Evolutionary conservation across 2,797 vertebrate genomes (phyloP).

Genomic region (Neosalanx taihuensis): DNA sequence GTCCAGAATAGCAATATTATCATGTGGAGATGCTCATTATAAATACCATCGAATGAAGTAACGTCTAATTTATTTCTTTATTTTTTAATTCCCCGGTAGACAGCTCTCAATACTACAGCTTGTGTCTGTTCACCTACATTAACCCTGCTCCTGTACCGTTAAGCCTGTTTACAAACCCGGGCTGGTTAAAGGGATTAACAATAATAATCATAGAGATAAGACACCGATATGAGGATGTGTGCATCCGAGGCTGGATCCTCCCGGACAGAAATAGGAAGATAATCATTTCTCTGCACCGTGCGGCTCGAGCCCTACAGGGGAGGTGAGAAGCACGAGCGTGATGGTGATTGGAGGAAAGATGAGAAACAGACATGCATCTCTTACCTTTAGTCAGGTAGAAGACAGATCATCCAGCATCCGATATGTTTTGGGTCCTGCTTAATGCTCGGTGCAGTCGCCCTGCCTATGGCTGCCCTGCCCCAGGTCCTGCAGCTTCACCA

Average conservation of each 20-base stretch:
- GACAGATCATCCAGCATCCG: conserved; percentile 45
- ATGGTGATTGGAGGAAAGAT: not conserved
- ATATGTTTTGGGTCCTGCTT: conserved; percentile 23
- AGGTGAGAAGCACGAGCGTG: not conserved
- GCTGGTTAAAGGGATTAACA: conserved; percentile 21
- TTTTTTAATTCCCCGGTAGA: not conserved
- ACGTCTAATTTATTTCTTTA: not conserved
- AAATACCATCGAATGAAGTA: not conserved
- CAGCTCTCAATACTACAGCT: too few relatives aligned
- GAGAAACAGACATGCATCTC: conserved; percentile 30
- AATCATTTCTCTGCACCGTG: conserved; percentile 24
- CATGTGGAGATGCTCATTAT: not conserved
- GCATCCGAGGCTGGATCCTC: conserved; percentile 28
- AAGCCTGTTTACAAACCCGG: not conserved
- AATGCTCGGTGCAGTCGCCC: conserved; percentile 18
- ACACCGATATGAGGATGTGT: conserved; percentile 15
- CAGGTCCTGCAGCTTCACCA: conserved; percentile 21
- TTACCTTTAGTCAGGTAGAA: conserved; percentile 41
- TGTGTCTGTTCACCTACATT: too few relatives aligned
- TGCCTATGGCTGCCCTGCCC: conserved; percentile 60
- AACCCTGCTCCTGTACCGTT: too few relatives aligned
- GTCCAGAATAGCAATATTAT: not conserved
- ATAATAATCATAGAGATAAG: conserved; percentile 20
- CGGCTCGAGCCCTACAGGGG: conserved; percentile 19
- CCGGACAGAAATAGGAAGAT: conserved; percentile 40